These are phyloP conservation scores for Epinotia nisella DNA, from an alignment of 2,888 invertebrate species.

Conservation along the genomic window DNA sequence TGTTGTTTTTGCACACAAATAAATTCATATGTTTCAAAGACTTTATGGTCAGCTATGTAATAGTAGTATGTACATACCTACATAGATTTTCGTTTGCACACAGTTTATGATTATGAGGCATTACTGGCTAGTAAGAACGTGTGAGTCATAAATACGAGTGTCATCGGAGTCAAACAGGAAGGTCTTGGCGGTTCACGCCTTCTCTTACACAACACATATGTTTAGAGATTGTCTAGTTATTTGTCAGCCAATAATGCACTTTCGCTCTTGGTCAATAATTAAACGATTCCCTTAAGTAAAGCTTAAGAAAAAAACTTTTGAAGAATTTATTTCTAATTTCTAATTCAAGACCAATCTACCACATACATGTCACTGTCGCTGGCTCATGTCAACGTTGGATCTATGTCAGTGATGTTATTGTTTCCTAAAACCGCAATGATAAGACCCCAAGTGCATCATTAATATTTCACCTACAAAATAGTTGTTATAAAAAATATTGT, in stretches of 20 bases:
- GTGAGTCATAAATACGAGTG: constrained; percentile 17
- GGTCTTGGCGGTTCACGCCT: constrained; percentile 18
- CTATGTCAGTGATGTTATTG: too few species aligned
- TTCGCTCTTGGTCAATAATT: constrained; percentile 2
- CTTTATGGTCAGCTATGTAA: background rate
- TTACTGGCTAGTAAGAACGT: background rate
- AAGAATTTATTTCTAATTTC: too few species aligned
- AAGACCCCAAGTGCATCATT: too few species aligned
- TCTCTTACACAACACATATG: constrained; percentile 18
- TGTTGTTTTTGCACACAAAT: background rate
- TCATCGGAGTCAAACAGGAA: constrained; percentile 13
- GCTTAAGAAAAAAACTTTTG: background rate
- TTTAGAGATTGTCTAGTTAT: constrained; percentile 15
- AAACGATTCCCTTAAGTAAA: constrained; percentile 5
- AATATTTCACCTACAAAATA: too few species aligned
- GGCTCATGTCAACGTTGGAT: too few species aligned
- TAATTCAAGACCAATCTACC: too few species aligned
- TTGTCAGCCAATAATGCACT: constrained; percentile 7
- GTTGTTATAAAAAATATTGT: too few species aligned
- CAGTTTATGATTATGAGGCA: constrained; percentile 12
- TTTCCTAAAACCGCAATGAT: too few species aligned
- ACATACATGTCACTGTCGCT: too few species aligned
- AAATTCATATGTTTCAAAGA: background rate
- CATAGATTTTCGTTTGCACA: constrained; percentile 13
- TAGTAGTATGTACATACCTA: background rate